phyloP scores from a whole-genome alignment of 2,113 vertebrate species.

The Austrofundulus limnaeus region DNA sequence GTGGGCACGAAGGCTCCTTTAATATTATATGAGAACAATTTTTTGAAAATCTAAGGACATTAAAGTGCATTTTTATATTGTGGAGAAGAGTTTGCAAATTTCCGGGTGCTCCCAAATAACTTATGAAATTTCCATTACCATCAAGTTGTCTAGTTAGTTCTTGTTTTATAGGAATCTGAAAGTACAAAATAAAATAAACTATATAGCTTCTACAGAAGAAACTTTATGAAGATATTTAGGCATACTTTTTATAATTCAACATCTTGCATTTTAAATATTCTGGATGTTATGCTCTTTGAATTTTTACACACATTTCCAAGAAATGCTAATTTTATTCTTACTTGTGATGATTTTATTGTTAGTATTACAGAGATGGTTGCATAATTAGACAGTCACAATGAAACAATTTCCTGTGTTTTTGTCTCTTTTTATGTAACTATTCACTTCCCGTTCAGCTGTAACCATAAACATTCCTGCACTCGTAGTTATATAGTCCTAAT shows the following conservation, averaged over 20 bases:
- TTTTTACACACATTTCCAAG: too few species aligned
- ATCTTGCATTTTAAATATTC: too few species aligned
- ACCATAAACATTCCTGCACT: conserved; percentile 38
- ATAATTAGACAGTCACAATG: too few species aligned
- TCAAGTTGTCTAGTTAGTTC: not conserved
- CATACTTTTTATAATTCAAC: too few species aligned
- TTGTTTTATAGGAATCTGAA: not conserved
- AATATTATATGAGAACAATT: too few species aligned
- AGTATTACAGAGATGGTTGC: too few species aligned
- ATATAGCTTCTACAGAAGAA: not conserved
- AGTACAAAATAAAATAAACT: not conserved
- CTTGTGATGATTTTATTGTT: not conserved
- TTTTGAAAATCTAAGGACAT: too few species aligned
- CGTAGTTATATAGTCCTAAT: not conserved
- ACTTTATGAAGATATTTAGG: too few species aligned
- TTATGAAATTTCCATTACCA: not conserved
- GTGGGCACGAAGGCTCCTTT: too few species aligned
- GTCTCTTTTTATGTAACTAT: not conserved
- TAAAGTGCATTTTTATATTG: not conserved
- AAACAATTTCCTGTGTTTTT: conserved; percentile 23
- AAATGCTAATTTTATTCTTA: not conserved
- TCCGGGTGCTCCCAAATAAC: not conserved
- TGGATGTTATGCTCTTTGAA: too few species aligned
- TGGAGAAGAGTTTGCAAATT: not conserved
- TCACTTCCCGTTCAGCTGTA: conserved; percentile 30